Evolutionary conservation across 2,888 invertebrate genomes (phyloP).

Genomic region (Spatulosminthurus flaviceps): DNA sequence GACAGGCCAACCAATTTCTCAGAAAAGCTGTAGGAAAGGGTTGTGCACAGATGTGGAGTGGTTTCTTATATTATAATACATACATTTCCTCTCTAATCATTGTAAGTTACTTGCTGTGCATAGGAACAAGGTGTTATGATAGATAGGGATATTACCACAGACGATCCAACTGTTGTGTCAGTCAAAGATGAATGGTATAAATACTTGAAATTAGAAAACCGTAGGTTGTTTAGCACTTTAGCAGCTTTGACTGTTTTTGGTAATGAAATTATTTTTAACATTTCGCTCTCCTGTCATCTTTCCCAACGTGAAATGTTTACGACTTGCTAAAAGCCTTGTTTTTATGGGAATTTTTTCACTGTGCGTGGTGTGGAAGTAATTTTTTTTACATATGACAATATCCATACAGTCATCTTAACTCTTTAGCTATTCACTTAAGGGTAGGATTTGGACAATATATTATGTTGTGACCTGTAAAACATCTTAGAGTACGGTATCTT

Average conservation of each 20-base stretch:
- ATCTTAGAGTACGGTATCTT: not conserved
- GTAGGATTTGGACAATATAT: constrained; percentile 1
- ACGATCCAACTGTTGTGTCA: constrained; percentile 4
- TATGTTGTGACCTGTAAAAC: not conserved
- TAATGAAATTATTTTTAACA: constrained; percentile 21
- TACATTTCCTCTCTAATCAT: too few relatives aligned
- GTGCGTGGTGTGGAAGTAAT: not conserved
- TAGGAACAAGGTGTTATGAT: not conserved
- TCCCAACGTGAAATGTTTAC: not conserved
- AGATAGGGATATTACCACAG: not conserved
- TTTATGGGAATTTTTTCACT: not conserved
- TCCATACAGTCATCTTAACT: not conserved
- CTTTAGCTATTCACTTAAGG: not conserved
- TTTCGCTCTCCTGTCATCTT: not conserved
- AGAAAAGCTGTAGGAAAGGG: too few relatives aligned
- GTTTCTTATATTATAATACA: too few relatives aligned
- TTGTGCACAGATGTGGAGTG: too few relatives aligned
- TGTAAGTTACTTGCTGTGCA: not conserved
- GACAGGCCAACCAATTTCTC: too few relatives aligned
- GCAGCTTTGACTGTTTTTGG: not conserved
- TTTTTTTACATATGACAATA: not conserved
- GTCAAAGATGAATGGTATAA: not conserved
- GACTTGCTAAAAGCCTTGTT: constrained; percentile 32
- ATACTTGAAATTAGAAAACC: not conserved
- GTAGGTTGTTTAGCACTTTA: not conserved